Evolutionary conservation across 2,113 vertebrate genomes (phyloP).

Genomic region (Fukomys damarensis): DNA sequence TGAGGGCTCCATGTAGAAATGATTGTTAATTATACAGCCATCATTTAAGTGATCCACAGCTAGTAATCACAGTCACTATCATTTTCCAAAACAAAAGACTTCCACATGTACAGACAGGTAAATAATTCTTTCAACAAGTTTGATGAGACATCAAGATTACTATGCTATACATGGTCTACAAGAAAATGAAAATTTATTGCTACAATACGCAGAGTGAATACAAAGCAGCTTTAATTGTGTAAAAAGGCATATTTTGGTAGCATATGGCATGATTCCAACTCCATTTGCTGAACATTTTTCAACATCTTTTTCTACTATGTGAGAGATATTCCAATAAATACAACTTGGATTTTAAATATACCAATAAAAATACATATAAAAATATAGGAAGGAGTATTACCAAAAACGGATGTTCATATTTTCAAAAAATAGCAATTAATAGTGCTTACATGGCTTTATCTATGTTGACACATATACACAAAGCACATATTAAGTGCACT

Average conservation of each 20-base stretch:
- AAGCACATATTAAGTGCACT: neutral
- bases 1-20: conserved; percentile 1
- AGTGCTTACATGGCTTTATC: neutral
- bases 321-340: neutral
- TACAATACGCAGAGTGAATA: neutral
- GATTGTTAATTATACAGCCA: conserved; percentile 44
- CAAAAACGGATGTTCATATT: neutral
- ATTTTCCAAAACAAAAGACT: conserved; percentile 74
- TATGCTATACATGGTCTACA: neutral
- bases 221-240: conserved; percentile 5
- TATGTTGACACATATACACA: neutral
- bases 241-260: neutral
- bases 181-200: conserved; percentile 38
- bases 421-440: neutral
- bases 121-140: conserved; percentile 55
- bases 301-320: neutral
- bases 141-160: conserved; percentile 57
- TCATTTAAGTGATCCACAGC: conserved; percentile 55
- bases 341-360: neutral
- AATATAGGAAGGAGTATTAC: neutral
- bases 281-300: conserved; percentile 6
- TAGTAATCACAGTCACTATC: conserved; percentile 38
- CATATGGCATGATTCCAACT: neutral
- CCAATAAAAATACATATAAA: neutral
- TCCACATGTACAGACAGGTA: conserved; percentile 56